Evolutionary conservation across 2,797 vertebrate genomes (phyloP).

Genomic region (Poecile montanus): DNA sequence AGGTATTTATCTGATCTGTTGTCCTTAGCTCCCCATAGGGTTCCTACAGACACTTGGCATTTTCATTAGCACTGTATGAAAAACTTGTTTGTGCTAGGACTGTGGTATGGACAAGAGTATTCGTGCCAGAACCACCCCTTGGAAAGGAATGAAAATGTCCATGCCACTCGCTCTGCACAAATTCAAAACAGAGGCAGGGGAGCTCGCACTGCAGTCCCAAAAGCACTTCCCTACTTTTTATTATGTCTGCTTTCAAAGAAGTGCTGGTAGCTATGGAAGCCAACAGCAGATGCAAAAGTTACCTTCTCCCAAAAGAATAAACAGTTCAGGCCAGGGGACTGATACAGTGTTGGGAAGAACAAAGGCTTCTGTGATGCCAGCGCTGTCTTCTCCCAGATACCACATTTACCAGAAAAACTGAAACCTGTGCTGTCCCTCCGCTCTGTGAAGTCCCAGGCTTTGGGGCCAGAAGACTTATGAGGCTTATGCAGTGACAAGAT

Average conservation of each 20-base stretch:
- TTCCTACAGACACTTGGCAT: constrained; percentile 29
- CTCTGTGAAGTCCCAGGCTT: background rate
- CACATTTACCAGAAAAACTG: background rate
- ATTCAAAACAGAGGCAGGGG: constrained; percentile 41
- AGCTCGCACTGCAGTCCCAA: background rate
- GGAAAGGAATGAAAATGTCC: constrained; percentile 46
- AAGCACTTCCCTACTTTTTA: background rate
- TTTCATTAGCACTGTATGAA: constrained; percentile 50
- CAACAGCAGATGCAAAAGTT: background rate
- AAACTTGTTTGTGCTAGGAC: constrained; percentile 53
- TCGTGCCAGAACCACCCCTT: background rate
- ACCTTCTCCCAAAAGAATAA: background rate
- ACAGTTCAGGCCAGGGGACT: background rate
- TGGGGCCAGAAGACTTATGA: background rate
- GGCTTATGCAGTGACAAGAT: background rate
- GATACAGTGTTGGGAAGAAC: background rate
- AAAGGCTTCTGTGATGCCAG: background rate
- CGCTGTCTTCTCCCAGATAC: background rate
- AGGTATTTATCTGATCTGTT: constrained; percentile 61
- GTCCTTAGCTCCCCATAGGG: constrained; percentile 38
- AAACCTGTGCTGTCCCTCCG: background rate
- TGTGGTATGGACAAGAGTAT: constrained; percentile 27
- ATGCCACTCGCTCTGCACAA: background rate
- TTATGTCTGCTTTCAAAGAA: constrained; percentile 10
- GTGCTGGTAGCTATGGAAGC: background rate